Evolutionary conservation across 1,140 invertebrate genomes (phyloP), one percentile per base, ranked within the genome.

Genomic region (Lerema accius): DNA sequence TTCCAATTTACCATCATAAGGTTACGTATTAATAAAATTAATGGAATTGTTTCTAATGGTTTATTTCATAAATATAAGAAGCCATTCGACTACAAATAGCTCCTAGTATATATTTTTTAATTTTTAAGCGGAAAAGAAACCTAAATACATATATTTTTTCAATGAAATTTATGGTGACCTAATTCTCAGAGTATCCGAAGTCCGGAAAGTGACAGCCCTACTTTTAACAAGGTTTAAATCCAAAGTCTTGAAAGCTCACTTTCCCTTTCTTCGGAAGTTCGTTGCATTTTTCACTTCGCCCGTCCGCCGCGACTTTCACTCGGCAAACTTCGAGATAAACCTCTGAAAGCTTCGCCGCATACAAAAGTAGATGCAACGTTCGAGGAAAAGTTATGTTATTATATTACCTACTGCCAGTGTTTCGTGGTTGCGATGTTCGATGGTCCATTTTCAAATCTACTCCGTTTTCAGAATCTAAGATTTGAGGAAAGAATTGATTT

Each of bases 231-330:
- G 63, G 64, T 67, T 67, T 69, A 66, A 77, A 71, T 65, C 73
- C 50, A 56, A 69, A 72, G 73, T 70, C 58, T 67, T 51, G 53
- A 40, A 48, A 40, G 19, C 23, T 62, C 76, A 84, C 85, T 89
- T 73, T 86, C 74, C 15, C 78, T 84, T 63, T 86, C 82, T 15
- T 43, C 35, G 56, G 50, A 78, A 85, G 69, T 82, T 80, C 69
- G 68, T 65, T 83, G 83, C 78, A 89, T 89, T 89, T 89, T 89
- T 89, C 84, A 89, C 77, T 79, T 56, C 75, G 71, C 69, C 51
- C 67, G 69, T 58, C 55, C 49, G 46, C 26, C 39, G 40, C 56
- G 53, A 84, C 84, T 86, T 84, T 86, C 80, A 71, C 84, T 78
- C 35, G 53, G 37, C 40, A 37, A 87, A 85, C 75, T 87, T 87